These are phyloP conservation scores for Falco cherrug DNA, from an alignment of 2,797 vertebrate genomes.

Conservation along the genomic window DNA sequence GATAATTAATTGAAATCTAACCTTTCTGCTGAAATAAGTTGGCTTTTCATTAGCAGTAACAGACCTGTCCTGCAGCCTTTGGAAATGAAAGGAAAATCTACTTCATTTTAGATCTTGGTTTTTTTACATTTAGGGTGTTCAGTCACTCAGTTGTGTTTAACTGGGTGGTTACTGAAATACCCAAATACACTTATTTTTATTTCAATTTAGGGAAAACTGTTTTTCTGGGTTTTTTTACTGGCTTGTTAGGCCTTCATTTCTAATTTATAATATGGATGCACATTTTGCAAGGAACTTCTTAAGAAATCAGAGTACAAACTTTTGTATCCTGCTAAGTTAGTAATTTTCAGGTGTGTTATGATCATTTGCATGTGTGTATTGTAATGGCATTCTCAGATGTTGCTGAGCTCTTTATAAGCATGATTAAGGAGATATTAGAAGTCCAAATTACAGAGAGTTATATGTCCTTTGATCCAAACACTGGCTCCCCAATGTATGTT, in stretches of 20 bases:
- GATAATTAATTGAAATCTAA: not conserved
- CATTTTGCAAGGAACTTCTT: not conserved
- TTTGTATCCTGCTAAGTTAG: not conserved
- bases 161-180: not conserved
- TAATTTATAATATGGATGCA: not conserved
- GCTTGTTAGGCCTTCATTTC: not conserved
- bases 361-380: not conserved
- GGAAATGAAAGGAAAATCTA: not conserved
- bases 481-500: not conserved
- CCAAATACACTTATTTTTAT: not conserved
- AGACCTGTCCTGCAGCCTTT: not conserved
- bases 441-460: slow-evolving; percentile 19
- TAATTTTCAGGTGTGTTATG: not conserved
- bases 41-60: not conserved
- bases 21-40: not conserved
- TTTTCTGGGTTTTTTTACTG: not conserved
- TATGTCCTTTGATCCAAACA: slow-evolving; percentile 55
- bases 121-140: not conserved
- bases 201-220: not conserved
- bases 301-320: too few species aligned
- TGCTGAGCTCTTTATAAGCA: not conserved
- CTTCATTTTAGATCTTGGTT: not conserved
- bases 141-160: not conserved
- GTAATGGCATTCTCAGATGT: not conserved
- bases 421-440: slow-evolving; percentile 9